These are phyloP conservation scores for Panopea generosa DNA, from an alignment of 2,888 invertebrate species.

Conservation along the genomic window DNA sequence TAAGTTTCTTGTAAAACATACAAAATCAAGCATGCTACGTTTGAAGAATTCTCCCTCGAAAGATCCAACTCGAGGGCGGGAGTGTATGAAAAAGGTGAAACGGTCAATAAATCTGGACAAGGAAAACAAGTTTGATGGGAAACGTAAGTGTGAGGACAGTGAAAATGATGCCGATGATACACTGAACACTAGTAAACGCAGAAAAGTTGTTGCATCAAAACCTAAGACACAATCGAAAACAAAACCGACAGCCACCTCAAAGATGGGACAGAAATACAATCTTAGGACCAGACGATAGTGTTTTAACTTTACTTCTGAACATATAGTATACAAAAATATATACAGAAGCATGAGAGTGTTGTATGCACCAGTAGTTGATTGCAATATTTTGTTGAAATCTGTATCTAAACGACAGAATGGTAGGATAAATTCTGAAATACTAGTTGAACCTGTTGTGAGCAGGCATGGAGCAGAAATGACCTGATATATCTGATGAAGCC, in stretches of 20 bases:
- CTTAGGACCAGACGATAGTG: slow-evolving; percentile 55
- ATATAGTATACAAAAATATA: no score
- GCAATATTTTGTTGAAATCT: no score
- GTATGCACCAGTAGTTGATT: no score
- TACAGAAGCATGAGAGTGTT: neutral
- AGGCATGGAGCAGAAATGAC: no score
- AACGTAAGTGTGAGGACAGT: slow-evolving; percentile 59
- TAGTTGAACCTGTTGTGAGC: no score
- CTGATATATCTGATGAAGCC: no score
- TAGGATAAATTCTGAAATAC: no score
- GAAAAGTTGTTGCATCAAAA: slow-evolving; percentile 23
- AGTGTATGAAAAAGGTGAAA: slow-evolving; percentile 48
- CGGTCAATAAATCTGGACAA: slow-evolving; percentile 24
- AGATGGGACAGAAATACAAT: slow-evolving; percentile 62
- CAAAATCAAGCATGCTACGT: slow-evolving; percentile 77
- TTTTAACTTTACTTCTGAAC: no score
- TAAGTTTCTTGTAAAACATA: slow-evolving; percentile 68
- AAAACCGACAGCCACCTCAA: slow-evolving; percentile 33
- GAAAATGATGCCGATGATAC: slow-evolving; percentile 22
- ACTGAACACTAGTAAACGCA: slow-evolving; percentile 55
- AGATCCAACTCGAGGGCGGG: slow-evolving; percentile 60
- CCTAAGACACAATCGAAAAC: slow-evolving; percentile 30
- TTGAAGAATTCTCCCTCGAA: slow-evolving; percentile 70
- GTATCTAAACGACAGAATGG: no score
- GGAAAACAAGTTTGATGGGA: slow-evolving; percentile 41